These are phyloP conservation scores for Parotocinclus haroldoi DNA, from an alignment of 2,797 vertebrate species.

Conservation along the genomic window DNA sequence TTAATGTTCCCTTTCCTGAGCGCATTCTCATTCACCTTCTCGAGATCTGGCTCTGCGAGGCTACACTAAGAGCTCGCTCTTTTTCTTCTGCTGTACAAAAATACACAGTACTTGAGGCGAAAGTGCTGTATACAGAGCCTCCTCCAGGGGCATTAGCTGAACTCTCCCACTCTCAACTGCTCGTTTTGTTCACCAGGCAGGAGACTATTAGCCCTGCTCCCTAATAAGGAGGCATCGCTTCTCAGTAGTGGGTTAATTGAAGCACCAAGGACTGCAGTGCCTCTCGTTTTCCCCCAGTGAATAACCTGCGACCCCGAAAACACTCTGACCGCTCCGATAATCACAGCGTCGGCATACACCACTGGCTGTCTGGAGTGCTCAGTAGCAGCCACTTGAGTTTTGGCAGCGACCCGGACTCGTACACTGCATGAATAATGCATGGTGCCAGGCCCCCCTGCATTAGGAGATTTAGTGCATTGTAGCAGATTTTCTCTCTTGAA, in stretches of 20 bases:
- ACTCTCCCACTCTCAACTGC: slow-evolving; percentile 21
- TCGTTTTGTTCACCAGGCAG: slow-evolving; percentile 37
- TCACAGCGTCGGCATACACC: slow-evolving; percentile 63
- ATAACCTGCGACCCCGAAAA: slow-evolving; percentile 54
- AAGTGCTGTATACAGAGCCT: slow-evolving; percentile 33
- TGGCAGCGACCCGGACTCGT: slow-evolving; percentile 53
- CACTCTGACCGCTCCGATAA: slow-evolving; percentile 59
- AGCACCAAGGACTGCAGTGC: slow-evolving; percentile 52
- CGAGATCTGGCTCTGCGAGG: too few species aligned
- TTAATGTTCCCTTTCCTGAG: too few species aligned
- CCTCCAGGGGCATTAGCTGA: slow-evolving; percentile 27
- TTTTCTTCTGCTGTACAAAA: slow-evolving; percentile 3
- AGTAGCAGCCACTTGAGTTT: slow-evolving; percentile 64
- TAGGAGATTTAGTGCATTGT: slow-evolving; percentile 58
- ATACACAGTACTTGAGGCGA: slow-evolving; percentile 17
- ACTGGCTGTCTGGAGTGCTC: slow-evolving; percentile 43
- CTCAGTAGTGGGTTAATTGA: slow-evolving; percentile 69
- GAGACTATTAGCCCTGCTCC: slow-evolving; percentile 58
- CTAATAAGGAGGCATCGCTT: slow-evolving; percentile 63
- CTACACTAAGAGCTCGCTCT: neutral
- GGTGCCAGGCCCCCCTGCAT: slow-evolving; percentile 46
- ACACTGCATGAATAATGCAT: slow-evolving; percentile 64
- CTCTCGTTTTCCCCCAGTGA: slow-evolving; percentile 36
- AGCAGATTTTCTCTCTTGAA: slow-evolving; percentile 30
- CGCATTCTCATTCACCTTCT: too few species aligned